Conservation (phyloP, 2,113 vertebrate species). For the Phylloscopus whistleri region DNA sequence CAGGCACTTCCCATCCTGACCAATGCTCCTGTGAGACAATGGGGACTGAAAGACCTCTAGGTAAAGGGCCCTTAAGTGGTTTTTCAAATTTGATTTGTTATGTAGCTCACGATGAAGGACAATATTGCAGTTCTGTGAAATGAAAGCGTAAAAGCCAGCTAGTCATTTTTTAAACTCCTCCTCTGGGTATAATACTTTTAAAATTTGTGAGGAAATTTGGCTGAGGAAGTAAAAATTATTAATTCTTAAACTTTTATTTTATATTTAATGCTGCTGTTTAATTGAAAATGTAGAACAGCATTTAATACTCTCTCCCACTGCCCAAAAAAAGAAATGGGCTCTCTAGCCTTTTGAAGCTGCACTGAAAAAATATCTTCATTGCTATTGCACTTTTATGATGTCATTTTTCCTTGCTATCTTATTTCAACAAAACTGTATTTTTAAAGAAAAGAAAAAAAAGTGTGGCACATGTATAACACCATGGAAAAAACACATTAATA, state of each 20-base stretch:
- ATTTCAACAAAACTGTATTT: not conserved
- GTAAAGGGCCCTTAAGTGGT: not conserved
- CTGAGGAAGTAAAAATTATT: not conserved
- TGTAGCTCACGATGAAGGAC: not conserved
- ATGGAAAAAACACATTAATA: not conserved
- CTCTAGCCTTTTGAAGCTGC: not conserved
- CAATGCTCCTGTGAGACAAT: not conserved
- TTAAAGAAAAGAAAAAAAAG: not conserved
- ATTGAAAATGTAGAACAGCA: not conserved
- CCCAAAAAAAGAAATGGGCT: not conserved
- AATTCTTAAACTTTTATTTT: constrained; percentile 2
- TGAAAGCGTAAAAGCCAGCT: rapidly evolving
- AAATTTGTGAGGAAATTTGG: not conserved
- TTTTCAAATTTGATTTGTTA: not conserved
- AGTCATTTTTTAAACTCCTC: not conserved
- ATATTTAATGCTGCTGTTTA: constrained; percentile 16
- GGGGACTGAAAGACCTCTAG: not conserved
- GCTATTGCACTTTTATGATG: not conserved
- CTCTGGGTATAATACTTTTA: not conserved
- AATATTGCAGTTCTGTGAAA: not conserved
- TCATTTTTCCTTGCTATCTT: not conserved
- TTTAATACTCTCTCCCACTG: not conserved
- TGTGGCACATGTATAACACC: not conserved
- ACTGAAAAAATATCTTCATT: not conserved
- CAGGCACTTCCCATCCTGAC: rapidly evolving